Percentiles rank a stretch among this genome's conserved stretches.
Evolutionary conservation across 2,888 invertebrate species (phyloP).

Genomic region (Muscina levida): DNA sequence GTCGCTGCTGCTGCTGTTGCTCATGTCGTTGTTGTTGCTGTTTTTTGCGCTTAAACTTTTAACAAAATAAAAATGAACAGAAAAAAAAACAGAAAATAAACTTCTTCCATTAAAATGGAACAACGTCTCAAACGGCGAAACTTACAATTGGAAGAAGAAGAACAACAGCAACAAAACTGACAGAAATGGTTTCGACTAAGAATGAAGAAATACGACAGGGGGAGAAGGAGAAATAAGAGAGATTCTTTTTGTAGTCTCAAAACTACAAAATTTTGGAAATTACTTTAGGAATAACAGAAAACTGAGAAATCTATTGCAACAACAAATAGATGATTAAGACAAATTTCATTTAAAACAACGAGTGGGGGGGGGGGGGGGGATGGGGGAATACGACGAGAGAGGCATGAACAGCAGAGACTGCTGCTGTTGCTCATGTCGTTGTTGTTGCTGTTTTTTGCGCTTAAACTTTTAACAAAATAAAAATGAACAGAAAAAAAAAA

Average conservation of each 20-base stretch:
- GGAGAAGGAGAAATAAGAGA: not conserved
- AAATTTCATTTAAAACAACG: too few relatives aligned
- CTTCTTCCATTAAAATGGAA: conserved; percentile 31
- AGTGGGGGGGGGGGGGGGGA: too few relatives aligned
- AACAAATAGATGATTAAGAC: too few relatives aligned
- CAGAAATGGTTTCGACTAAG: not conserved
- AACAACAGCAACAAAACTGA: conserved; percentile 14
- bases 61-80: conserved; percentile 26
- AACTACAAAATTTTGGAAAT: too few relatives aligned
- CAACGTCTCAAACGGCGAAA: conserved; percentile 13
- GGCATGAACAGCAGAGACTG: too few relatives aligned
- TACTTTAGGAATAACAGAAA: too few relatives aligned
- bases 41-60: conserved; percentile 46
- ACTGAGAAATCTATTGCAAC: too few relatives aligned
- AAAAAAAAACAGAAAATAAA: conserved; percentile 16
- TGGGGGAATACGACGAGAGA: too few relatives aligned
- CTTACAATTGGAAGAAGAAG: not conserved
- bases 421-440: conserved; percentile 6
- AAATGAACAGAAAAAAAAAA: not conserved
- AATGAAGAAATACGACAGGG: not conserved
- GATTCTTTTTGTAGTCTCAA: too few relatives aligned
- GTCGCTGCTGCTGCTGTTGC: conserved; percentile 12
- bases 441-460: conserved; percentile 39
- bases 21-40: conserved; percentile 19
- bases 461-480: conserved; percentile 44